phyloP scores from a whole-genome alignment of 2,888 invertebrate species.

The Acanthococcus lagerstroemiae region DNA sequence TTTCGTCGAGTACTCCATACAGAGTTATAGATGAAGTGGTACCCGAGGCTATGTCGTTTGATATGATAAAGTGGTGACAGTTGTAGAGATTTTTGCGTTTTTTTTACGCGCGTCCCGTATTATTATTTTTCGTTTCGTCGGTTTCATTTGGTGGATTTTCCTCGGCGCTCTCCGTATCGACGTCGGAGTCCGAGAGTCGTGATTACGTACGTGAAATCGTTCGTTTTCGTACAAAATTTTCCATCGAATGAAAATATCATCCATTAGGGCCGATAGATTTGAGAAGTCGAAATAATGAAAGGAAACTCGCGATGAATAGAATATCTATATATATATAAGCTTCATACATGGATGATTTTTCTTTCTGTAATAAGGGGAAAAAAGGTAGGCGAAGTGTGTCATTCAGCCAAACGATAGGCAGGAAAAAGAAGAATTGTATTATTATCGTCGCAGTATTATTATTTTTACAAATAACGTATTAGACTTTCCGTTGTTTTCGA shows the following conservation, averaged over 20 bases:
- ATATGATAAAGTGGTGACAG: slow-evolving; percentile 31
- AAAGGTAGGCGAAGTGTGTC: slow-evolving; percentile 26
- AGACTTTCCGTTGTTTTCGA: slow-evolving; percentile 30
- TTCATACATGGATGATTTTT: slow-evolving; percentile 30
- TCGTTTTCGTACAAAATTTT: slow-evolving; percentile 3
- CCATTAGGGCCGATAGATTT: slow-evolving; percentile 19
- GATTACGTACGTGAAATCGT: not conserved
- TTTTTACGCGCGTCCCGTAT: not conserved
- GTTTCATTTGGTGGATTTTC: not conserved
- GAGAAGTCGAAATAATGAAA: slow-evolving; percentile 19
- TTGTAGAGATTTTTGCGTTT: slow-evolving; percentile 9
- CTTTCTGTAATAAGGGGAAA: slow-evolving; percentile 20
- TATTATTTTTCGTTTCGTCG: not conserved
- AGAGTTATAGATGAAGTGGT: slow-evolving; percentile 27
- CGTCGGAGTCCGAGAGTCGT: not conserved
- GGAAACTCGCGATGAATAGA: slow-evolving; percentile 24
- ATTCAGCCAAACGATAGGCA: slow-evolving; percentile 27
- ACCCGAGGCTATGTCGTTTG: slow-evolving; percentile 29
- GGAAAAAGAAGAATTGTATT: slow-evolving; percentile 16
- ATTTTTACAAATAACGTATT: slow-evolving; percentile 30
- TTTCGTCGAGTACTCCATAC: slow-evolving; percentile 24
- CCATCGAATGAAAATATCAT: slow-evolving; percentile 17
- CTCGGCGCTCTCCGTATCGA: not conserved
- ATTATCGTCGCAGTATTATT: slow-evolving; percentile 25
- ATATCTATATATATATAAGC: too few species aligned